These are phyloP conservation scores for Drosophila sulfurigaster DNA, from an alignment of 1,140 invertebrate species.

Conservation along the genomic window DNA sequence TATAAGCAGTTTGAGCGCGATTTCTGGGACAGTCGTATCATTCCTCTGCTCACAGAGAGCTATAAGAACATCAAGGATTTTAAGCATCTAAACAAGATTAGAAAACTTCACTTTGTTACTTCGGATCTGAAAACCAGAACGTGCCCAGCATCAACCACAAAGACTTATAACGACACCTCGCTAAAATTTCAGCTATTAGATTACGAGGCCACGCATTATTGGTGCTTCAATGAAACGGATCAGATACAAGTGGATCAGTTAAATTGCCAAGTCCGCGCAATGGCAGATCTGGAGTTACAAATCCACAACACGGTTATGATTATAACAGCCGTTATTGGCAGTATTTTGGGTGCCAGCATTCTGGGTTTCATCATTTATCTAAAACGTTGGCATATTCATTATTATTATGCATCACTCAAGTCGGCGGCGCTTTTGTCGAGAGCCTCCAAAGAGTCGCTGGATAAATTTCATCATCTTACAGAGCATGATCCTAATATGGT, in stretches of 20 bases:
- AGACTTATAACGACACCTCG: conserved; percentile 35
- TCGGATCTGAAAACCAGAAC: neutral
- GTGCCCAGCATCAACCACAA: conserved; percentile 35
- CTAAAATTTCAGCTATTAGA: conserved; percentile 80
- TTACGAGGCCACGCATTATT: conserved; percentile 74
- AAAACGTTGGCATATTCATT: conserved; percentile 86
- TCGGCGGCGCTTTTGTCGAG: conserved; percentile 84
- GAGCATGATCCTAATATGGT: conserved; percentile 59
- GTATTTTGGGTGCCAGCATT: conserved; percentile 72
- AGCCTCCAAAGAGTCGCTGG: conserved; percentile 60
- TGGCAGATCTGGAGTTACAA: conserved; percentile 43
- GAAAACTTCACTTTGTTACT: conserved; percentile 47
- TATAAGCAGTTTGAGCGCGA: conserved; percentile 27
- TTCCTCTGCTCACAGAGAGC: conserved; percentile 50
- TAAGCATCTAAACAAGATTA: conserved; percentile 54
- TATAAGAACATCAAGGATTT: conserved; percentile 60
- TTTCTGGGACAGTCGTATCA: conserved; percentile 54
- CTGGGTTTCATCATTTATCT: conserved; percentile 82
- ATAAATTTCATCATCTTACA: conserved; percentile 53
- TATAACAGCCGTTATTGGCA: conserved; percentile 56
- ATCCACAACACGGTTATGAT: conserved; percentile 50
- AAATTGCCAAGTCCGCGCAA: conserved; percentile 43
- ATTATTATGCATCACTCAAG: conserved; percentile 87
- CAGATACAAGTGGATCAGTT: conserved; percentile 62
- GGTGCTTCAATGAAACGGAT: conserved; percentile 80